These are phyloP conservation scores for Cotesia glomerata DNA, from an alignment of 1,140 invertebrate species.

Conservation along the genomic window DNA sequence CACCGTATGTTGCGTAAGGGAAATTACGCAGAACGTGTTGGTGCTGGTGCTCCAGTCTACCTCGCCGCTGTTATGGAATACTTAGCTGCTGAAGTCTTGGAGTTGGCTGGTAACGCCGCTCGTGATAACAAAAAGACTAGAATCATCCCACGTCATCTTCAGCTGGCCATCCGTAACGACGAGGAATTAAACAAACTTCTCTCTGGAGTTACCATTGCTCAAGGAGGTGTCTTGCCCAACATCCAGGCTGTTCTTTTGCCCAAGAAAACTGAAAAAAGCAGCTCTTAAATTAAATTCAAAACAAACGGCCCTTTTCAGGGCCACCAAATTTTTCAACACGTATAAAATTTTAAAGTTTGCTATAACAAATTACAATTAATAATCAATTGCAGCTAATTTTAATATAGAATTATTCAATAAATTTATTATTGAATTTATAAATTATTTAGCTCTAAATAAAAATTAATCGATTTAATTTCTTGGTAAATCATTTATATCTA, in stretches of 20 bases:
- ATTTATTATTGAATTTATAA: too few species aligned
- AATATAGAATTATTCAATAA: too few species aligned
- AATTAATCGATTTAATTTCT: too few species aligned
- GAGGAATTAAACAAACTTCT: background rate
- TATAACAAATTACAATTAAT: too few species aligned
- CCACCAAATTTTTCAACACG: background rate
- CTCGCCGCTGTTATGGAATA: background rate
- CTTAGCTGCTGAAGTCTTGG: background rate
- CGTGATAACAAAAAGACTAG: background rate
- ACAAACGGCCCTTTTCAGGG: constrained; percentile 1
- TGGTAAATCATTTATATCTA: too few species aligned
- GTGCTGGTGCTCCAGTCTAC: background rate
- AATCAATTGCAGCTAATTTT: too few species aligned
- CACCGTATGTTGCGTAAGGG: background rate
- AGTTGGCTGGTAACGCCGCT: background rate
- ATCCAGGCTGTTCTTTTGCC: background rate
- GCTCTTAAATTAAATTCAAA: background rate
- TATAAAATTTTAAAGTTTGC: too few species aligned
- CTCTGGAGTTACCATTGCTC: background rate
- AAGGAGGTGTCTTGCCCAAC: background rate
- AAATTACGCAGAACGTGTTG: background rate
- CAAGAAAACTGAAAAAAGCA: constrained; percentile 3
- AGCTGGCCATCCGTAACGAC: background rate
- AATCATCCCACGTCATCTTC: background rate
- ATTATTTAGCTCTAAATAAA: too few species aligned